Conservation (phyloP, 1,140 invertebrate genomes). For the Hirudo medicinalis region DNA sequence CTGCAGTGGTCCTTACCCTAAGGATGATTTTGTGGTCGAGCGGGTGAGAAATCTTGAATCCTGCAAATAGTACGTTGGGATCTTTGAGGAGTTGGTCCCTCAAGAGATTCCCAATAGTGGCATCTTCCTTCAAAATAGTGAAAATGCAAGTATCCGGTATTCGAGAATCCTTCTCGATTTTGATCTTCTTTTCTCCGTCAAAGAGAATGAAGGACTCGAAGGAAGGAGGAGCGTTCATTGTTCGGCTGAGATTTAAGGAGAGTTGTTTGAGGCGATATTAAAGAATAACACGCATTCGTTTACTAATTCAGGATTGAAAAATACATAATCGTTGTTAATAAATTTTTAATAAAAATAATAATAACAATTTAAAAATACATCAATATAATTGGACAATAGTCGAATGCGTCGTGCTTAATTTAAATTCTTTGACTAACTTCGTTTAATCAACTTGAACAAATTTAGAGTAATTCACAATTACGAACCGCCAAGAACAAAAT, state of each 20-base stretch:
- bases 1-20: constrained; percentile 86
- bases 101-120: constrained; percentile 97
- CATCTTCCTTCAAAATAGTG: constrained; percentile 99
- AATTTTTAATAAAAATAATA: too few species aligned
- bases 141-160: constrained; percentile 96
- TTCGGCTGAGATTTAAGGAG: constrained; percentile 4
- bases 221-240: constrained; percentile 95
- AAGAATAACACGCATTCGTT: too few species aligned
- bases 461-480: too few species aligned
- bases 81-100: constrained; percentile 91
- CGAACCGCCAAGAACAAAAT: too few species aligned
- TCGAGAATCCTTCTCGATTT: constrained; percentile 95
- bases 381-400: too few species aligned
- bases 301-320: too few species aligned
- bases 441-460: too few species aligned
- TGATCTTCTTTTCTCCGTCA: constrained; percentile 98
- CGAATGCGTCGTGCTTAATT: too few species aligned
- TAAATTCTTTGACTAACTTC: too few species aligned
- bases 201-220: constrained; percentile 96
- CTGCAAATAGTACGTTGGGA: constrained; percentile 94
- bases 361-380: too few species aligned
- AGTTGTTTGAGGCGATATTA: too few species aligned
- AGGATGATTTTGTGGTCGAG: constrained; percentile 95
- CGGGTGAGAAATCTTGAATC: constrained; percentile 96
- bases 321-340: too few species aligned